Evolutionary conservation across 2,888 invertebrate genomes (phyloP).

Genomic region (Melanostoma mellinum): DNA sequence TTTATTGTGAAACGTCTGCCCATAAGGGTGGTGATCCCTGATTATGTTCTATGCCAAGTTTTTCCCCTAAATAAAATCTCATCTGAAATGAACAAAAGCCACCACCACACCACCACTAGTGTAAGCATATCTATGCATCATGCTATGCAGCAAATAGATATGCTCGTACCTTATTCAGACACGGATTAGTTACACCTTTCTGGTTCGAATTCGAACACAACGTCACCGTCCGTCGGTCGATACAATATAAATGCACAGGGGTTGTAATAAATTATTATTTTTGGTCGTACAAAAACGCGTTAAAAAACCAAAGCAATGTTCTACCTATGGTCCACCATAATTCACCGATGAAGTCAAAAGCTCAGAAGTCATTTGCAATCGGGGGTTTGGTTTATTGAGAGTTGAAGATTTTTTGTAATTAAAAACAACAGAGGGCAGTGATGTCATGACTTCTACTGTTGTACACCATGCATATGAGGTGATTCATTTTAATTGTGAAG

Average conservation of each 20-base stretch:
- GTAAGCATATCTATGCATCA: conserved; percentile 25
- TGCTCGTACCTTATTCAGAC: conserved; percentile 55
- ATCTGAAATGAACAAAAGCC: conserved; percentile 41
- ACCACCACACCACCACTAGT: conserved; percentile 24
- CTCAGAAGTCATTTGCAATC: conserved; percentile 40
- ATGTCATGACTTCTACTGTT: neutral
- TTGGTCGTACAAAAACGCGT: conserved; percentile 1
- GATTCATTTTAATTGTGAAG: neutral
- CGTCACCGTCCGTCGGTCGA: conserved; percentile 1
- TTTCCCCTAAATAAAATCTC: conserved; percentile 64
- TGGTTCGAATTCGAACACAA: conserved; percentile 60
- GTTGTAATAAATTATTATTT: conserved; percentile 62
- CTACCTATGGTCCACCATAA: conserved; percentile 18
- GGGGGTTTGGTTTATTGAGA: neutral
- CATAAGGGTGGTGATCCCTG: conserved; percentile 41
- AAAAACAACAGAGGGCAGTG: neutral
- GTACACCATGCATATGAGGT: neutral
- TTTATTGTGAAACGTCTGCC: conserved; percentile 63
- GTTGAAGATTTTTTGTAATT: conserved; percentile 35
- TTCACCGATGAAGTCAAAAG: conserved; percentile 49
- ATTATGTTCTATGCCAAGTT: conserved; percentile 26
- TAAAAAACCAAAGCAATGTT: conserved; percentile 46
- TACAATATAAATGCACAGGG: conserved; percentile 43
- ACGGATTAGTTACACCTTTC: conserved; percentile 71
- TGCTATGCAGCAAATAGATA: conserved; percentile 24